Conservation (phyloP, 2,888 invertebrate species). For the Criorhina ranunculi region DNA sequence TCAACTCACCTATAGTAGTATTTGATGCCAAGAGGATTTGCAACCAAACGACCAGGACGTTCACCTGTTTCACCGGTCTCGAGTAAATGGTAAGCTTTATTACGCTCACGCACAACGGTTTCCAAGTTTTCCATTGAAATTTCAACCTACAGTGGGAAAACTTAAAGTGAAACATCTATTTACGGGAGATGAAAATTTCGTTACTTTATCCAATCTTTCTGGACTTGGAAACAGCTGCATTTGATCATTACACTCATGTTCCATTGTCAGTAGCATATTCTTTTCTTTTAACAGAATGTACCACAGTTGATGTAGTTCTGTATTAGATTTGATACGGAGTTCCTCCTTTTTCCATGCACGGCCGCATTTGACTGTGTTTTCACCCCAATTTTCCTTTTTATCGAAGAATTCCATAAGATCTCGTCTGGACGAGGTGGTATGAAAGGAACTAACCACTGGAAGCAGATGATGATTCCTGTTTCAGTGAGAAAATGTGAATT, state of each 20-base stretch:
- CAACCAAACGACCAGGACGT: constrained; percentile 87
- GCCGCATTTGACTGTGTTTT: constrained; percentile 90
- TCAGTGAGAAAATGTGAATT: not conserved
- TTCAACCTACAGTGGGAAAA: constrained; percentile 86
- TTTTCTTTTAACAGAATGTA: constrained; percentile 95
- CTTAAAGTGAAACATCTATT: not conserved
- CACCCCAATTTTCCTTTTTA: constrained; percentile 92
- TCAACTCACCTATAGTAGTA: constrained; percentile 85
- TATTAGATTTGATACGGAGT: constrained; percentile 96
- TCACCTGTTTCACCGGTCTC: constrained; percentile 96
- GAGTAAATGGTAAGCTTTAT: constrained; percentile 93
- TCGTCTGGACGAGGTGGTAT: constrained; percentile 70
- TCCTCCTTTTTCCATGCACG: constrained; percentile 96
- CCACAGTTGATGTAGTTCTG: constrained; percentile 98
- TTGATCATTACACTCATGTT: constrained; percentile 90
- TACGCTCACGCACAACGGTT: constrained; percentile 95
- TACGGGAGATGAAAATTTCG: no score
- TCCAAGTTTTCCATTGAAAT: constrained; percentile 98
- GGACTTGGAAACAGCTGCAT: constrained; percentile 93
- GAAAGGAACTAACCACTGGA: constrained; percentile 35
- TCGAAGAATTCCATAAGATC: constrained; percentile 96
- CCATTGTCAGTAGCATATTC: constrained; percentile 99
- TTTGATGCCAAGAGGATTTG: constrained; percentile 87
- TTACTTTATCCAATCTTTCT: constrained; percentile 95
- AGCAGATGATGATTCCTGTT: constrained; percentile 25